Evolutionary conservation across 35 echinoderm and acorn worm genomes (phyloP).

Genomic region (Patiria miniata): DNA sequence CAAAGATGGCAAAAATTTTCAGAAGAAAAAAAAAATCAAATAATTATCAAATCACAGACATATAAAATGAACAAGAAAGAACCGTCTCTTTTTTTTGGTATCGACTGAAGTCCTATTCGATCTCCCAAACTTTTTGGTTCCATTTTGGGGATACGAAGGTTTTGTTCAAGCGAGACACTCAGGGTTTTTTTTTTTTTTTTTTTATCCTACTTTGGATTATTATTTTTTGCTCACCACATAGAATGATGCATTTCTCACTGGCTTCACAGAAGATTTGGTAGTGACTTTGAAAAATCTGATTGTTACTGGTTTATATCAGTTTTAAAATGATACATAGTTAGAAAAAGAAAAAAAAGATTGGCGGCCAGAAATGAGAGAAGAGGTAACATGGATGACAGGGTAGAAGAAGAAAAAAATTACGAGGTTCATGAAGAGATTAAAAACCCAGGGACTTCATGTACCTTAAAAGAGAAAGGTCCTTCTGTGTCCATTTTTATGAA

Average conservation of each 20-base stretch:
- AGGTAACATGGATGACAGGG: not conserved
- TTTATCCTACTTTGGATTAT: not conserved
- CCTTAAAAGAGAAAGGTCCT: conserved; percentile 4
- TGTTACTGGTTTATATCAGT: no score
- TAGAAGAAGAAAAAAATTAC: not conserved
- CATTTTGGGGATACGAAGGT: conserved; percentile 13
- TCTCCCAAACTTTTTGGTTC: not conserved
- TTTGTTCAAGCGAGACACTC: no score
- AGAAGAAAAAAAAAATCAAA: not conserved
- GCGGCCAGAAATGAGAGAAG: not conserved
- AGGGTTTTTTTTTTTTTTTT: not conserved
- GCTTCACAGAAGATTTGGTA: not conserved
- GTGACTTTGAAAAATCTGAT: no score
- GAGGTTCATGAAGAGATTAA: not conserved
- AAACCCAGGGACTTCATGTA: conserved; percentile 18
- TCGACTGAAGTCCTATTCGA: not conserved
- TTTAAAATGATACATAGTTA: no score
- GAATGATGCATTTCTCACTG: conserved; percentile 19
- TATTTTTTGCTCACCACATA: not conserved
- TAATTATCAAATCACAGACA: conserved; percentile 3
- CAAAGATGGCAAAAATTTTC: conserved; percentile 16
- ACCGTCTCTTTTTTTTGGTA: conserved; percentile 23
- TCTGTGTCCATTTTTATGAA: conserved; percentile 22
- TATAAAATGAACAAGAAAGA: conserved; percentile 13
- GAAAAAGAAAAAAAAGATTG: conserved; percentile 7